Evolutionary conservation across 53 echinoderm and acorn worm genomes (phyloP), one percentile per base, ranked within the genome.

Genomic region (Hippasteria phrygiana): DNA sequence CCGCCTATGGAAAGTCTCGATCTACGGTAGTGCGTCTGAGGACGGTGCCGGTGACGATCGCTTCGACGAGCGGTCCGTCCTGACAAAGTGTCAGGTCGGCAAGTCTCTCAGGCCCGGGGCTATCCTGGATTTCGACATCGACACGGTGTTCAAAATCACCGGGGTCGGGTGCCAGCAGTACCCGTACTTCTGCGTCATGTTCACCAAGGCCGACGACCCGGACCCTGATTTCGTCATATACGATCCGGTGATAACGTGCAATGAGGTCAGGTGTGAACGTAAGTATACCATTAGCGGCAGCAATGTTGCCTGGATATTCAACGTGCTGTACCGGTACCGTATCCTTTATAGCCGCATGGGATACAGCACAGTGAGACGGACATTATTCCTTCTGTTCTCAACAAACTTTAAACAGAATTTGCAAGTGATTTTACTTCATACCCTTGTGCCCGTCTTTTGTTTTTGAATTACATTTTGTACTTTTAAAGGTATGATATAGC

Each of bases 151-250:
- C 39, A 47, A 29, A 5, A 77, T 88, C 17, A 77, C 63, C n/a
- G 67, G 78, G 14, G 88, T 88, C 7, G 88, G 88, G 24, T 88
- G 88, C 67, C 43, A 64, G 3, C 89, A 88, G 51, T 92, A 76
- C 77, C 65, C 84, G 3, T 92, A 89, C 59, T 46, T 92, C 39
- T 92, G 92, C 55, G 73, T 92, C 53, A 89, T 85, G 74, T 89
- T 92, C 55, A 85, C 83, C 45, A 89, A 92, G 70, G 92, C 76
- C 38, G 89, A 62, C 45, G 16, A 67, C 7, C 69, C 92, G 2
- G 38, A 75, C 12, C 92, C 92, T 8, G 85, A 92, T 55, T 92
- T 89, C 38, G 35, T 88, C 54, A 79, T 79, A 62, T 55, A 10
- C 26, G 76, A 88, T 42, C 41, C 75, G 4, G 36, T 75, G 75